A percentile compares a stretch with the other conserved stretches of the same genome.
Evolutionary conservation across 2,888 invertebrate species (phyloP).

Genomic region (Melitaea athalia): DNA sequence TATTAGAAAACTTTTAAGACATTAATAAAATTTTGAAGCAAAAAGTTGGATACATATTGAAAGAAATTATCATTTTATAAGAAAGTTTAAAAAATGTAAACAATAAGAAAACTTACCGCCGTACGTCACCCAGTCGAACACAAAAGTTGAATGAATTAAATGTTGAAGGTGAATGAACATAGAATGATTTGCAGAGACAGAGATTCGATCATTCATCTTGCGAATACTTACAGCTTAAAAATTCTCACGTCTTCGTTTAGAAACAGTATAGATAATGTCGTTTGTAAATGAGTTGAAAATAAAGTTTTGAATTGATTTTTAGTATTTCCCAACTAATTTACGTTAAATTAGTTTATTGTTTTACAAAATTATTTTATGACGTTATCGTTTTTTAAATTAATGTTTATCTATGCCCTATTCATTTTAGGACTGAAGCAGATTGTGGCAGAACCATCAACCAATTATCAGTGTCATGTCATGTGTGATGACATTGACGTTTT

Average conservation of each 20-base stretch:
- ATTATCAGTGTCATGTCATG: not conserved
- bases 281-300: not conserved
- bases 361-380: not conserved
- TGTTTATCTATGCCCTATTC: not conserved
- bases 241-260: not conserved
- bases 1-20: not conserved
- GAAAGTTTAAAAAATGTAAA: constrained; percentile 14
- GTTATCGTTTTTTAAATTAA: not conserved
- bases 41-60: not conserved
- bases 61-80: not conserved
- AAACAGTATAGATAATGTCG: constrained; percentile 2
- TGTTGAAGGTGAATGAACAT: constrained; percentile 36
- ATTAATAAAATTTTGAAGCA: not conserved
- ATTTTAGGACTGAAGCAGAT: not conserved
- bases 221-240: constrained; percentile 23
- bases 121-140: constrained; percentile 35
- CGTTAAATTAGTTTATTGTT: not conserved
- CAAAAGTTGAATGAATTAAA: constrained; percentile 38
- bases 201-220: constrained; percentile 37
- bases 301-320: not conserved
- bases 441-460: too few species aligned
- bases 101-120: constrained; percentile 34
- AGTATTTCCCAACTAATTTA: not conserved
- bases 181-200: constrained; percentile 39
- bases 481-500: constrained; percentile 7